Conservation (phyloP, 92 coral and sea anemone genomes). For the Epizoanthus scotinus region DNA sequence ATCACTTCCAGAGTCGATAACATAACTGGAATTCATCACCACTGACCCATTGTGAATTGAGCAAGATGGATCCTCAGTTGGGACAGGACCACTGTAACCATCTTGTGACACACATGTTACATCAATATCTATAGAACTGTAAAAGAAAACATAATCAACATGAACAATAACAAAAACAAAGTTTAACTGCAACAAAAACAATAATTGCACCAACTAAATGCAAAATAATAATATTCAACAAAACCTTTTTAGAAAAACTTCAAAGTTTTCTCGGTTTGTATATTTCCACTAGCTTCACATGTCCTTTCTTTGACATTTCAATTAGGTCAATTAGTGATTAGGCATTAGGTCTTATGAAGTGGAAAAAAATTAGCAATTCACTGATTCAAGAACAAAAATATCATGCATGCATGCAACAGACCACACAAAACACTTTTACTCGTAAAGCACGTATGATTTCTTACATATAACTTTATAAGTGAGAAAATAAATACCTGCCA, state of each 20-base stretch:
- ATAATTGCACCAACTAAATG: not conserved
- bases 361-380: too few relatives aligned
- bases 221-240: not conserved
- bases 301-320: not conserved
- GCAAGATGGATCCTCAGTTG: too few relatives aligned
- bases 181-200: not conserved
- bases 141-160: not conserved
- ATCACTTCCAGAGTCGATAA: constrained; percentile 11
- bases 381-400: too few relatives aligned
- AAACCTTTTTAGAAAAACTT: not conserved
- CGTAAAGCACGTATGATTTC: constrained; percentile 3
- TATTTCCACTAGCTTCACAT: constrained; percentile 2
- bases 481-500: not conserved
- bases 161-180: not conserved
- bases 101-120: constrained; percentile 6
- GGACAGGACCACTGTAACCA: too few relatives aligned
- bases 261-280: not conserved
- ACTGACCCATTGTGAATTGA: constrained; percentile 6
- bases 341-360: too few relatives aligned
- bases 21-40: not conserved
- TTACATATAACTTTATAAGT: not conserved
- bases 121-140: constrained; percentile 10
- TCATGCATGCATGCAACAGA: not conserved
- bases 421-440: constrained; percentile 3
- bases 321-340: too few relatives aligned